phyloP scores from a whole-genome alignment of 53 echinoderm and acorn worm genomes.

The Stichopus horrens region DNA sequence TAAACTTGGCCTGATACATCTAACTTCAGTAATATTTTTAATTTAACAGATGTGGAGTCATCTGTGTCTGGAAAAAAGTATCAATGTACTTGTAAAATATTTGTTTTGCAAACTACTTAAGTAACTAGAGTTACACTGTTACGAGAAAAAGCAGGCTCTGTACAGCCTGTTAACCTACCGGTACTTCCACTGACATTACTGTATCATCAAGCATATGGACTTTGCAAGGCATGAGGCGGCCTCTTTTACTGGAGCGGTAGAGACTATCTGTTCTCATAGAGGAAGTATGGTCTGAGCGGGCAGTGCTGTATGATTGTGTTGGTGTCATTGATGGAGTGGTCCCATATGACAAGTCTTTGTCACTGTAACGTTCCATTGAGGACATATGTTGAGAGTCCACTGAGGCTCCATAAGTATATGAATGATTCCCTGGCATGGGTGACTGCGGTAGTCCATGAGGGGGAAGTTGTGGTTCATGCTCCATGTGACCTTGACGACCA shows the following conservation, averaged over 20 bases:
- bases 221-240: conserved; percentile 71
- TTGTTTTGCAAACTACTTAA: too few relatives aligned
- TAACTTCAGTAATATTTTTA: too few relatives aligned
- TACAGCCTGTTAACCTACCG: conserved; percentile 63
- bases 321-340: conserved; percentile 84
- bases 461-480: conserved; percentile 6
- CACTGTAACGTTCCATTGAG: conserved; percentile 50
- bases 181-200: conserved; percentile 76
- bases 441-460: conserved; percentile 45
- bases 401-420: conserved; percentile 37
- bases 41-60: too few relatives aligned
- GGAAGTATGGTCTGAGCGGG: conserved; percentile 67
- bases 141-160: not conserved
- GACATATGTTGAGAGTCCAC: conserved; percentile 38
- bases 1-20: too few relatives aligned
- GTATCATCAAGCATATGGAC: conserved; percentile 97
- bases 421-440: conserved; percentile 47
- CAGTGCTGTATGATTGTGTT: conserved; percentile 97
- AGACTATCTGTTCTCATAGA: conserved; percentile 69
- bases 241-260: conserved; percentile 65
- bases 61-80: too few relatives aligned
- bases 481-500: conserved; percentile 16
- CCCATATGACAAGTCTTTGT: conserved; percentile 70
- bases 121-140: too few relatives aligned
- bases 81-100: too few relatives aligned